Evolutionary conservation across 2,888 invertebrate species (phyloP).

Genomic region (Spicauda simplicius): DNA sequence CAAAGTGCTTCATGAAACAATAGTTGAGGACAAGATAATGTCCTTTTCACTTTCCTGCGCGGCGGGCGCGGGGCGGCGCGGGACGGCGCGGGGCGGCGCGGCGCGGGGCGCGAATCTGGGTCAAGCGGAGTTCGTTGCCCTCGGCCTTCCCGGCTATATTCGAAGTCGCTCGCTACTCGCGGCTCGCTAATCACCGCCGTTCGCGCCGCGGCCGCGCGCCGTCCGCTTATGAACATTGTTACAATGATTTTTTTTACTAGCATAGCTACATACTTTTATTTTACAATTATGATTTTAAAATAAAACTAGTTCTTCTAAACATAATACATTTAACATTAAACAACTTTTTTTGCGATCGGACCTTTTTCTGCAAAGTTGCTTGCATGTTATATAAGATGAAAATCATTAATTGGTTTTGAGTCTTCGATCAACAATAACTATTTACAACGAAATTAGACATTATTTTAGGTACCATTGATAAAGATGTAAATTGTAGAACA

Average conservation of each 20-base stretch:
- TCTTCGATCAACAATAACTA: background rate
- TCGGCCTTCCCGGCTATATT: constrained; percentile 85
- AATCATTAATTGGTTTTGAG: background rate
- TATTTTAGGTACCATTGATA: background rate
- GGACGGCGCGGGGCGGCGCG: constrained; percentile 45
- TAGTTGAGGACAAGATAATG: constrained; percentile 53
- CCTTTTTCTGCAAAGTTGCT: background rate
- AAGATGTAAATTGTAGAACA: background rate
- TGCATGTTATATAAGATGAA: background rate
- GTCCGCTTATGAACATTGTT: constrained; percentile 43
- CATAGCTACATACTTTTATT: constrained; percentile 12
- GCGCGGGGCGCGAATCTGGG: constrained; percentile 68
- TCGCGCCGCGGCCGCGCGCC: constrained; percentile 46
- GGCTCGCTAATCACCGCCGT: constrained; percentile 69
- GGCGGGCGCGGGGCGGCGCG: constrained; percentile 47
- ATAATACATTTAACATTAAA: background rate
- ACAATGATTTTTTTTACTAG: constrained; percentile 14
- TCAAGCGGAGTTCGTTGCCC: constrained; percentile 84
- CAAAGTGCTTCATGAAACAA: constrained; percentile 25
- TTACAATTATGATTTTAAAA: background rate
- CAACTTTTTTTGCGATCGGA: no score
- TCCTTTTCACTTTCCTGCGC: constrained; percentile 79
- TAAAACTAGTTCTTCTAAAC: background rate
- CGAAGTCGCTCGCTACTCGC: constrained; percentile 76
- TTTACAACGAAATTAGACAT: background rate